Conservation (phyloP, 2,113 vertebrate genomes). For the Cacatua alba region DNA sequence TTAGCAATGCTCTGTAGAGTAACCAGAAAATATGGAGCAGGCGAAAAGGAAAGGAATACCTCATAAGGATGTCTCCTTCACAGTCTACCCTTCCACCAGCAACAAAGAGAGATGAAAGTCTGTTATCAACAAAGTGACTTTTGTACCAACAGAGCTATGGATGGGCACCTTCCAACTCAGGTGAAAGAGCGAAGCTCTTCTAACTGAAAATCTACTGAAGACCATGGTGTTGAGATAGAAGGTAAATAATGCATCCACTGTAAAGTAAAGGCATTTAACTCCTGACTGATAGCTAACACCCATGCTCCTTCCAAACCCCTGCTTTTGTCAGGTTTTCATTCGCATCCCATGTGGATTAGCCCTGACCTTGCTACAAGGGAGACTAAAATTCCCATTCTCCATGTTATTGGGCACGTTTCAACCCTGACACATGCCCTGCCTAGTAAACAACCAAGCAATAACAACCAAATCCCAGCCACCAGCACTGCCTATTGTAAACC, state of each 20-base stretch:
- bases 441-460: not conserved
- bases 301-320: not conserved
- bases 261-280: not conserved
- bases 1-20: not conserved
- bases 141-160: not conserved
- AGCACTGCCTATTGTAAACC: not conserved
- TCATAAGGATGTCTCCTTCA: not conserved
- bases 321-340: not conserved
- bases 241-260: not conserved
- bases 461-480: not conserved
- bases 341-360: rapidly evolving
- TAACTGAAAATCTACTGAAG: not conserved
- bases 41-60: not conserved
- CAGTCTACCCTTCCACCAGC: not conserved
- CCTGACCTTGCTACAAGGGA: not conserved
- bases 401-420: not conserved
- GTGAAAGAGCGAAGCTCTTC: not conserved
- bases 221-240: not conserved
- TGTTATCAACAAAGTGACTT: not conserved
- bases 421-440: not conserved
- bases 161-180: not conserved
- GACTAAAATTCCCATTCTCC: not conserved
- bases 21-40: not conserved
- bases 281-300: not conserved
- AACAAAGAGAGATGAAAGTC: not conserved